Conservation (phyloP, 2,888 invertebrate species). For the Heteromyza rotundicornis region DNA sequence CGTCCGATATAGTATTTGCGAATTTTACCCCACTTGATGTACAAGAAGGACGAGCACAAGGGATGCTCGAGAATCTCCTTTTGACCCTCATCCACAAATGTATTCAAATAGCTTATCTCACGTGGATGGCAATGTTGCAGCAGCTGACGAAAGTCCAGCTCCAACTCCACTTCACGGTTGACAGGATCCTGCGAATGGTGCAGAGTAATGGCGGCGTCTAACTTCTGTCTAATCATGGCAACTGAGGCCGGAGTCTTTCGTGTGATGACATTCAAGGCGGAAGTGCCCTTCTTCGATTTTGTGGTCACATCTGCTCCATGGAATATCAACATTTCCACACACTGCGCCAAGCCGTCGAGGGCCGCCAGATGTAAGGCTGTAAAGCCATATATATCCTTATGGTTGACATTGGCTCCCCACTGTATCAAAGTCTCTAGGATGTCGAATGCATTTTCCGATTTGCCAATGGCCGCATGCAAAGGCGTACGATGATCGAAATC, state of each 20-base stretch:
- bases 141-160: conserved; percentile 82
- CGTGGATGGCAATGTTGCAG: conserved; percentile 82
- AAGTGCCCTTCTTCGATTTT: conserved; percentile 84
- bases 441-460: conserved; percentile 80
- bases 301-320: conserved; percentile 90
- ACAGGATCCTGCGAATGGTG: conserved; percentile 80
- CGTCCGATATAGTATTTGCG: conserved; percentile 85
- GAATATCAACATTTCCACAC: conserved; percentile 82
- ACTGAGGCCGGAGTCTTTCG: conserved; percentile 86
- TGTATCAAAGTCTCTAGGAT: conserved; percentile 79
- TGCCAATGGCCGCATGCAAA: conserved; percentile 84
- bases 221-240: conserved; percentile 80
- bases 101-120: conserved; percentile 85
- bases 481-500: conserved; percentile 84
- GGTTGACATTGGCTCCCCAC: conserved; percentile 83
- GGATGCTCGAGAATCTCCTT: conserved; percentile 87
- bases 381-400: conserved; percentile 84
- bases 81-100: conserved; percentile 87
- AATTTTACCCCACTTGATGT: conserved; percentile 90
- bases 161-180: conserved; percentile 80
- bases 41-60: conserved; percentile 83
- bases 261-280: conserved; percentile 83
- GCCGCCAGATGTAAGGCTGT: conserved; percentile 86
- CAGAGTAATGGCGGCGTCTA: conserved; percentile 80
- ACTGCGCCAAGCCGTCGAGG: conserved; percentile 81